Evolutionary conservation across 2,113 vertebrate genomes (phyloP), one percentile per base, ranked within the genome.

Genomic region (Chaetodon trifascialis): DNA sequence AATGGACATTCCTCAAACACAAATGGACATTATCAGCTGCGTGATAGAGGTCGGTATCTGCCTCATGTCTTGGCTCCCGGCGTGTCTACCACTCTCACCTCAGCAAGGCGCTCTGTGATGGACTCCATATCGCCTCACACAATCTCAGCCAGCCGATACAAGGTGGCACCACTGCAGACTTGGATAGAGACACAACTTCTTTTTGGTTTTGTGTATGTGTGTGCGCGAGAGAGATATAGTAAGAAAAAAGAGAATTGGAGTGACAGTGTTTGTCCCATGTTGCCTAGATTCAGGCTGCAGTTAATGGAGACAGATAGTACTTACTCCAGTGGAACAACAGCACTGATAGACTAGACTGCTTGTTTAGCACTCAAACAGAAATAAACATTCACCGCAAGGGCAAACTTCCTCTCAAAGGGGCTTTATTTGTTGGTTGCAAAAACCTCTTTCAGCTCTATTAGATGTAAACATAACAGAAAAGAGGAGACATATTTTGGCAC

Each of bases 61-160:
- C 15, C 62, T 15, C 10, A 5, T 67, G 80, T 78, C 70, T 83
- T 23, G 19, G 71, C 84, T 63, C 59, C 67, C 80, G 75, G 56
- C 82, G 81, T 36, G 77, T 85, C 83, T 73, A 62, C 66, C 56
- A 56, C 75, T 93, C 68, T 88, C 89, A 87, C 84, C 80, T 84
- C 91, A 74, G 67, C 84, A 25, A 40, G 75, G 69, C 49, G 56
- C 49, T 81, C 70, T 34, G 71, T 80, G 89, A 86, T 84, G 79
- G 80, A 82, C 81, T 88, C 64, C 14, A 16, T 85, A 84, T 88
- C 71, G 1, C 56, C 76, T 87, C 78, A 66, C 86, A 74, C 86
- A 55, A 83, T 91, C 87, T 84, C 51, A 21, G 47, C n/a, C 52
- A 47, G 30, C 52, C 1, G 75, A 93, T 84, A 89, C 70, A 70